Percentiles rank a stretch among this genome's conserved stretches.
phyloP scores from a whole-genome alignment of 2,113 vertebrate genomes.

The Silurus glanis region DNA sequence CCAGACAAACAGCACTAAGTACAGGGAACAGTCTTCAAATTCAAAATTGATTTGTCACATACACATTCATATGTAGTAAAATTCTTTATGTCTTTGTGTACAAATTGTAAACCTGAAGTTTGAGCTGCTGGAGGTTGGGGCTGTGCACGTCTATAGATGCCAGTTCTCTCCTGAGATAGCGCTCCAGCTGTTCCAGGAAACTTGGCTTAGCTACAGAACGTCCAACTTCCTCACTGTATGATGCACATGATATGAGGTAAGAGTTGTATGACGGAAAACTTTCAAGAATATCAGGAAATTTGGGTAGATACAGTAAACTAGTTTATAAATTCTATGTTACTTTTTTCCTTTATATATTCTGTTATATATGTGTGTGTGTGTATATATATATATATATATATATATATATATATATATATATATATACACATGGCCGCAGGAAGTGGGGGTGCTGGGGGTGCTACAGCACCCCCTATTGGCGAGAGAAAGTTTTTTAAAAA shows the following conservation, averaged over 20 bases:
- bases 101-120: constrained; percentile 73
- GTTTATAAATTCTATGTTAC: not conserved
- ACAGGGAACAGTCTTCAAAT: not conserved
- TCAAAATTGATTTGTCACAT: too few relatives aligned
- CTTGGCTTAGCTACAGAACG: constrained; percentile 68
- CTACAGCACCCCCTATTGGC: too few relatives aligned
- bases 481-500: too few relatives aligned
- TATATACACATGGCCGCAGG: too few relatives aligned
- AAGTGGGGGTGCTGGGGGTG: too few relatives aligned
- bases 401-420: too few relatives aligned
- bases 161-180: constrained; percentile 73
- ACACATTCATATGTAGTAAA: too few relatives aligned
- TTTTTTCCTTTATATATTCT: not conserved
- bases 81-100: not conserved
- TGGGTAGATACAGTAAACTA: not conserved
- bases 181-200: constrained; percentile 74
- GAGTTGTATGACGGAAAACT: not conserved
- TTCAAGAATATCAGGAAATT: not conserved
- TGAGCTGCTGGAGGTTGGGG: constrained; percentile 71
- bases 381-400: too few relatives aligned
- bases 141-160: constrained; percentile 62
- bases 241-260: constrained; percentile 29
- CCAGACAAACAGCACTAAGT: not conserved
- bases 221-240: constrained; percentile 52
- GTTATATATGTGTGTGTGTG: not conserved